phyloP scores from a whole-genome alignment of 2,797 vertebrate species.

The Sebastes minor region DNA sequence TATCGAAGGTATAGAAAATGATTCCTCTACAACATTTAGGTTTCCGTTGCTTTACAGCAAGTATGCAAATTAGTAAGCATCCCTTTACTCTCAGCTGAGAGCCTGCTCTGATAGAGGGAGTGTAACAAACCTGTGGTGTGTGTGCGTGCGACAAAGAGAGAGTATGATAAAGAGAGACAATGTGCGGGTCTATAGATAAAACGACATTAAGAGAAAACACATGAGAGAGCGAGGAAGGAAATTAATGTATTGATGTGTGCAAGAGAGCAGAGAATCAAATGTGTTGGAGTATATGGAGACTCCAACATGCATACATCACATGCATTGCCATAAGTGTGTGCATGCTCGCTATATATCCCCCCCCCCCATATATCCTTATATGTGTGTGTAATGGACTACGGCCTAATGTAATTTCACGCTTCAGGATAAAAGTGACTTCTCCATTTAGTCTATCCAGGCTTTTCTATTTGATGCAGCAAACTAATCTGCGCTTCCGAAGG shows the following conservation, averaged over 20 bases:
- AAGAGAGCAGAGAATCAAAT: background rate
- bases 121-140: background rate
- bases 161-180: background rate
- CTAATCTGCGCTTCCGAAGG: constrained; percentile 45
- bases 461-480: constrained; percentile 52
- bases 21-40: background rate
- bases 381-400: constrained; percentile 62
- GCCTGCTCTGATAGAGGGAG: background rate
- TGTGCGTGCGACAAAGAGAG: background rate
- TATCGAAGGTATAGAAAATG: background rate
- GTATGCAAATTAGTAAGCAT: background rate
- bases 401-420: constrained; percentile 65
- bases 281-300: background rate
- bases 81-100: background rate
- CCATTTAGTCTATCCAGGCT: constrained; percentile 42
- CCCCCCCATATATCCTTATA: constrained; percentile 10
- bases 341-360: background rate
- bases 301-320: background rate
- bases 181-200: background rate
- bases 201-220: background rate
- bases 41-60: background rate
- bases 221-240: background rate
- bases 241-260: background rate
- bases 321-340: constrained; percentile 1
- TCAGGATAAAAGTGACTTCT: constrained; percentile 61